Evolutionary conservation across 2,113 vertebrate species (phyloP), one percentile per base, ranked within the genome.

Genomic region (Hippocampus zosterae): DNA sequence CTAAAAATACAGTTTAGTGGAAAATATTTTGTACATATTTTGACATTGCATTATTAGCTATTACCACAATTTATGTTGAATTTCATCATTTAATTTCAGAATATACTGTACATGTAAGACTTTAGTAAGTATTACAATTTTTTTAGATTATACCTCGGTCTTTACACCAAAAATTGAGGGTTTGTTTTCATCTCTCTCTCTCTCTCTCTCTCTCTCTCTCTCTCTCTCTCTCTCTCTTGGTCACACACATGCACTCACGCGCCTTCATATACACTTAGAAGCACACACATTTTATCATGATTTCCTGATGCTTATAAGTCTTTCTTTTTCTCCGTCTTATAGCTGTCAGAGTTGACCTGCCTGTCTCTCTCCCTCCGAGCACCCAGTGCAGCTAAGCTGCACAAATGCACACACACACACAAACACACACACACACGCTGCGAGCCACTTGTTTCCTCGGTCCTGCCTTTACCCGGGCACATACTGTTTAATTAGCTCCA

Each of bases 401-500:
- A 74, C 75, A 73, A 68, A 18, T 33, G 11, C 52, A 59, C 52
- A 79, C 29, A 29, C 29, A 2, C 29, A 29, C 29, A 2, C 29
- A 29, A 2, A 29, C 69, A 76, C 19, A 71, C 70, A 80, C 74
- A 71, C 53, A 19, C 25, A n/a, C n/a, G n/a, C n/a, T n/a, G n/a
- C n/a, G n/a, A n/a, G n/a, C n/a, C n/a, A n/a, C n/a, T n/a, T n/a
- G n/a, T 75, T 81, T 63, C 64, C 68, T 78, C 75, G 65, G 73
- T 70, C 76, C 76, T 60, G 69, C 73, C 78, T 68, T 84, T 69
- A 81, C 78, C 68, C 75, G 74, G 66, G 52, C 78, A 78, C 21
- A 25, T 73, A 85, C 80, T 78, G 79, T 88, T 85, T 91, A 91
- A 92, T 92, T 91, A 90, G 85, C 87, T 88, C 82, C 75, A 84